These are phyloP conservation scores for Belgica antarctica DNA, from an alignment of 2,888 invertebrate species.

Conservation along the genomic window DNA sequence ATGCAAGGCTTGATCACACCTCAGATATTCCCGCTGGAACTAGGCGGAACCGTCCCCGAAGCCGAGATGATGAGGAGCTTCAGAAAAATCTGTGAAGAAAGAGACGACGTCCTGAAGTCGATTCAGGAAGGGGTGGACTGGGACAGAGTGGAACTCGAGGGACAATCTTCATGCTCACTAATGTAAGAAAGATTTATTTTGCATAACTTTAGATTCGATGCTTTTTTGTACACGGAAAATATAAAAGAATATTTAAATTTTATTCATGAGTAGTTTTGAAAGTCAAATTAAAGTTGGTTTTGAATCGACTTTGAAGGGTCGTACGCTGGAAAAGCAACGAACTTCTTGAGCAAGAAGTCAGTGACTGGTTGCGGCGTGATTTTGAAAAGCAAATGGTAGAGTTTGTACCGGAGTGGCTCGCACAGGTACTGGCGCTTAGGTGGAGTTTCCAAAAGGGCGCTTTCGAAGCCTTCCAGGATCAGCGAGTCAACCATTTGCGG, in stretches of 20 bases:
- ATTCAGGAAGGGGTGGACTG: constrained; percentile 8
- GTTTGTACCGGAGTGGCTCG: constrained; percentile 64
- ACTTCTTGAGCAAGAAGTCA: constrained; percentile 63
- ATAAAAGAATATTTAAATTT: too few relatives aligned
- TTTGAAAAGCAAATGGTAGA: constrained; percentile 66
- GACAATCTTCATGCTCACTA: background rate
- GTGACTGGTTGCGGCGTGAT: constrained; percentile 60
- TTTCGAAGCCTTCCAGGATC: constrained; percentile 63
- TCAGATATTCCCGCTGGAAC: background rate
- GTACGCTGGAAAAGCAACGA: constrained; percentile 63
- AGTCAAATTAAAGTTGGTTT: too few relatives aligned
- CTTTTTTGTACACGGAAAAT: too few relatives aligned
- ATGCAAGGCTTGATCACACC: background rate
- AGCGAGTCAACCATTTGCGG: constrained; percentile 58
- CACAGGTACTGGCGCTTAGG: constrained; percentile 66
- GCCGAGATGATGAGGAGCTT: background rate
- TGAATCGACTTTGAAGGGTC: constrained; percentile 45
- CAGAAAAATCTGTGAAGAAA: background rate
- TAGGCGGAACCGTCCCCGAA: background rate
- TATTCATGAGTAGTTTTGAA: too few relatives aligned
- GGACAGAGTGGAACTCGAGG: background rate
- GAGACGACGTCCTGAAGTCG: background rate
- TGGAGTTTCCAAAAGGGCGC: constrained; percentile 60
- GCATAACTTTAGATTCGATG: too few relatives aligned
- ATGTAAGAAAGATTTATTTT: too few relatives aligned